Evolutionary conservation across 2,888 invertebrate genomes (phyloP).

Genomic region (Mayetiola destructor): DNA sequence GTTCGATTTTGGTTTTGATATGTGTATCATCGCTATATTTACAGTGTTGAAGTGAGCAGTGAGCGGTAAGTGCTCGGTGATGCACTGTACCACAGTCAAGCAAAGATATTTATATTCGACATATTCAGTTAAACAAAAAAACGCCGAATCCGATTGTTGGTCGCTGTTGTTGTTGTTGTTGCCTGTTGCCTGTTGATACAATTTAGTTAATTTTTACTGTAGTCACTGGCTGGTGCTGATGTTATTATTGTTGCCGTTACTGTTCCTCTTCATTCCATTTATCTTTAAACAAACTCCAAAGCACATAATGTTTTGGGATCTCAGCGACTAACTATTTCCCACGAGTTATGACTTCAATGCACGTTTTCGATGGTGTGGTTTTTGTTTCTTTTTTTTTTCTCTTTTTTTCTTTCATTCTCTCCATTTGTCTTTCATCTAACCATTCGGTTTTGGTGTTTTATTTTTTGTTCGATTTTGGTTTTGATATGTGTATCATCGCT

Average conservation of each 20-base stretch:
- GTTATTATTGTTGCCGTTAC: neutral
- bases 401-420: neutral
- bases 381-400: neutral
- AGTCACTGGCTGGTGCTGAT: neutral
- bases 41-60: no score
- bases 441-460: neutral
- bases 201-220: constrained; percentile 1
- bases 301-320: constrained; percentile 26
- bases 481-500: no score
- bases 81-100: no score
- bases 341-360: constrained; percentile 19
- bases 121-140: no score
- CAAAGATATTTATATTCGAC: no score
- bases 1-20: no score
- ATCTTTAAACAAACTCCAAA: neutral
- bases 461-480: neutral
- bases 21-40: no score
- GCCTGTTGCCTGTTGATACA: neutral
- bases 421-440: constrained; percentile 6
- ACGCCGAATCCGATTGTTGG: no score
- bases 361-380: constrained; percentile 11
- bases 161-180: neutral
- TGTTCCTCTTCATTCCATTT: neutral
- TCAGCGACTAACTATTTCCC: constrained; percentile 26
- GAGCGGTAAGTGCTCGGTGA: no score